A percentile compares a stretch with the other conserved stretches of the same genome.
Conservation (phyloP, 2,797 vertebrate species). For the Philypnodon macrostomus region DNA sequence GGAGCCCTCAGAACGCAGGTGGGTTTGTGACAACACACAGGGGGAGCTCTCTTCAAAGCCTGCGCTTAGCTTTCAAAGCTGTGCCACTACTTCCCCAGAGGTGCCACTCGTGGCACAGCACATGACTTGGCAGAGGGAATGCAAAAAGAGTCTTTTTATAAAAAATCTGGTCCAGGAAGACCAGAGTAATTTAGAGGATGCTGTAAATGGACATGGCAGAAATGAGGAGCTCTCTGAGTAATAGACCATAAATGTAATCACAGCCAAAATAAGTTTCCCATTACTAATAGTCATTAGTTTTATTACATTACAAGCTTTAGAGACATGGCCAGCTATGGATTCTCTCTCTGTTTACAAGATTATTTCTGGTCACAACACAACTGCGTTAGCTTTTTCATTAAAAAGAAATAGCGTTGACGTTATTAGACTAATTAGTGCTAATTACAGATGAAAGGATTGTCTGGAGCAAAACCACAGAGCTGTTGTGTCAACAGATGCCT, state of each 20-base stretch:
- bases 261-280: slow-evolving; percentile 55
- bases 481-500: slow-evolving; percentile 71
- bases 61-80: slow-evolving; percentile 47
- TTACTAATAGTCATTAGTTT: slow-evolving; percentile 69
- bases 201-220: slow-evolving; percentile 39
- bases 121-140: slow-evolving; percentile 56
- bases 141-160: slow-evolving; percentile 64
- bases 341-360: slow-evolving; percentile 58
- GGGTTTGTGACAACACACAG: slow-evolving; percentile 57
- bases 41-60: slow-evolving; percentile 63
- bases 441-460: slow-evolving; percentile 72
- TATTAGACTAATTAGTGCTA: slow-evolving; percentile 75
- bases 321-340: slow-evolving; percentile 56
- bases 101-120: slow-evolving; percentile 50
- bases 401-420: slow-evolving; percentile 55
- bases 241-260: slow-evolving; percentile 67
- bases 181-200: slow-evolving; percentile 53
- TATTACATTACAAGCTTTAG: slow-evolving; percentile 65
- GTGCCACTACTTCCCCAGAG: slow-evolving; percentile 40
- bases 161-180: slow-evolving; percentile 69
- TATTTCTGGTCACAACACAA: slow-evolving; percentile 65
- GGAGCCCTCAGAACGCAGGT: slow-evolving; percentile 47
- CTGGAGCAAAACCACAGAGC: slow-evolving; percentile 48
- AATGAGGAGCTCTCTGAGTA: slow-evolving; percentile 46
- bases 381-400: slow-evolving; percentile 54